Evolutionary conservation across 2,113 vertebrate species (phyloP), one percentile per base, ranked within the genome.

Genomic region (Platichthys flesus): DNA sequence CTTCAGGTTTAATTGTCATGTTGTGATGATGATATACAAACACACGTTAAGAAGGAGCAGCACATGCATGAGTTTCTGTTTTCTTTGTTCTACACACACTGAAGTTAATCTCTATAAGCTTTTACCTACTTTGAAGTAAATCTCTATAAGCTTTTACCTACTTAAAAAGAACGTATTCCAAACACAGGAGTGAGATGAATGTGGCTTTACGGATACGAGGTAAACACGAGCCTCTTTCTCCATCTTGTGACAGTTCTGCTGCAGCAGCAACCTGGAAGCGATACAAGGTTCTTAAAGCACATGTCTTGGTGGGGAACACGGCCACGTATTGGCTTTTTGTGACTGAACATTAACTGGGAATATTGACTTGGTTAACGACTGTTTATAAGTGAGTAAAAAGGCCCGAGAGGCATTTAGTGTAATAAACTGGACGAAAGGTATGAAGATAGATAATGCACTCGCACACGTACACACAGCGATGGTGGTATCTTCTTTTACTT

Each of bases 351-450:
- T 85, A 82, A 75, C 71, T 52, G 49, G 15, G 66, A 51, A 10
- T 74, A 79, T 62, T 75, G 74, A 81, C 81, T 85, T 45, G 45
- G 67, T 81, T 74, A 85, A 81, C 13, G 15, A 68, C 71, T 74
- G 49, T 79, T 82, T 75, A 82, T 67, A 54, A 0, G 1, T 2
- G 28, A 65, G 80, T 47, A 59, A 71, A 68, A 78, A 67, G 24
- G 45, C 74, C 74, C 28, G 0, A 45, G 74, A 75, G 78, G 77
- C 69, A 71, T 79, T 79, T 16, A 85, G 67, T 45, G 45, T 71
- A 81, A 78, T 85, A 79, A 83, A 83, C 51, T 0, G 6, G 42
- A 52, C 69, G 23, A 73, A 70, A 73, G 31, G 51, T 65, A 79
- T 69, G 16, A 54, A 67, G 76, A 82, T 37, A 31, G 74, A 76